Conservation (phyloP, 2,113 vertebrate genomes). For the Hippolais icterina region DNA sequence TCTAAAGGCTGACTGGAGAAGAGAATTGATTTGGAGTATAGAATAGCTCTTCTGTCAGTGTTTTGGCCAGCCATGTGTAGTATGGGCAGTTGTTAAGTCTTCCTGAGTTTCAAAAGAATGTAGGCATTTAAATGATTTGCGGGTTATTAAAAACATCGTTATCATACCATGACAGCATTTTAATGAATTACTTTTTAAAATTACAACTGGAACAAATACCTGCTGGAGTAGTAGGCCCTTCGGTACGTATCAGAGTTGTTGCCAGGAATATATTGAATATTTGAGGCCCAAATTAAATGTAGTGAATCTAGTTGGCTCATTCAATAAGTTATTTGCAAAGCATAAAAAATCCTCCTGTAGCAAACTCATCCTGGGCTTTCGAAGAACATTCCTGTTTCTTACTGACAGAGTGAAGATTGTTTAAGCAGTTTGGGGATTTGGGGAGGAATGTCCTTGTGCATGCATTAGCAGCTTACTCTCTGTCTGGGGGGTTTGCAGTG, state of each 20-base stretch:
- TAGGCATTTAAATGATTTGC: not conserved
- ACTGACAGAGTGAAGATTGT: not conserved
- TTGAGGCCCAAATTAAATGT: not conserved
- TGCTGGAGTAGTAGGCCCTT: constrained; percentile 13
- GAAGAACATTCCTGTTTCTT: not conserved
- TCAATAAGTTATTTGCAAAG: not conserved
- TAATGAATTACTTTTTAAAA: constrained; percentile 17
- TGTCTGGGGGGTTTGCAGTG: not conserved
- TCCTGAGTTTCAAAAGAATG: not conserved
- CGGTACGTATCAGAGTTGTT: not conserved
- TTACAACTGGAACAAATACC: constrained; percentile 4
- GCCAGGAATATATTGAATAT: constrained; percentile 38
- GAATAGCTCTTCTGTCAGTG: not conserved
- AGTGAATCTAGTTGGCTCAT: constrained; percentile 7
- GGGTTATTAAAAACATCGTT: not conserved
- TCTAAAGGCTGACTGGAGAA: not conserved
- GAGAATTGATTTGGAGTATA: not conserved
- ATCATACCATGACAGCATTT: not conserved
- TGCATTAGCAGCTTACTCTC: not conserved
- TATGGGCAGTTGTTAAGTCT: not conserved
- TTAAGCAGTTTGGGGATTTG: not conserved
- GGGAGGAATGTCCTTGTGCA: not conserved
- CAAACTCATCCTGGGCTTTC: not conserved
- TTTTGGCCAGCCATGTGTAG: not conserved
- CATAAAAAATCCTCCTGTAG: not conserved